Conservation (phyloP, 92 coral and sea anemone genomes). For the Phenganax subtilis region DNA sequence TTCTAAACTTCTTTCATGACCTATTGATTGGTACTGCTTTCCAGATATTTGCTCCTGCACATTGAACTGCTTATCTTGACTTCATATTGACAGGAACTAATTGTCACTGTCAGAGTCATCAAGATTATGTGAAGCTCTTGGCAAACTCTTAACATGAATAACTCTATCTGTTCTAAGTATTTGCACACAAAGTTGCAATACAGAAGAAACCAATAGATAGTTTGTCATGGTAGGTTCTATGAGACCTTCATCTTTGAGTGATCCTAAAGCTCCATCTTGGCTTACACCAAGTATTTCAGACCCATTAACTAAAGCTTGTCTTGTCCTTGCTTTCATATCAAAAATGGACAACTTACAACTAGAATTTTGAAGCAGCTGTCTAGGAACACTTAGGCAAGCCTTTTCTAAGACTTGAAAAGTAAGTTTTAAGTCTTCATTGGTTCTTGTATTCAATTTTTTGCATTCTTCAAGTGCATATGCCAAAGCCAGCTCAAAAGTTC, state of each 20-base stretch:
- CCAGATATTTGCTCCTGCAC: too few species aligned
- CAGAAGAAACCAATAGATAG: slow-evolving; percentile 48
- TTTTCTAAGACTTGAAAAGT: slow-evolving; percentile 63
- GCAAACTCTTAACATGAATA: slow-evolving; percentile 25
- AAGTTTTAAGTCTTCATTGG: slow-evolving; percentile 25
- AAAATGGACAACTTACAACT: neutral
- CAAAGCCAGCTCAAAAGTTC: slow-evolving; percentile 64
- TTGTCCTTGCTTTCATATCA: neutral
- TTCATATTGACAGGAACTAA: neutral
- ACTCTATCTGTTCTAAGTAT: slow-evolving; percentile 64
- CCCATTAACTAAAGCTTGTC: slow-evolving; percentile 1
- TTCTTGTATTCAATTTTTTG: slow-evolving; percentile 22
- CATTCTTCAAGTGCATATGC: slow-evolving; percentile 45
- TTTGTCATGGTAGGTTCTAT: slow-evolving; percentile 69
- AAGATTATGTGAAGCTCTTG: slow-evolving; percentile 1
- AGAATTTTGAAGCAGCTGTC: slow-evolving; percentile 59
- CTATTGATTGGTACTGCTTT: too few species aligned
- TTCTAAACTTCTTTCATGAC: neutral
- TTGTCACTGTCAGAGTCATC: slow-evolving; percentile 19
- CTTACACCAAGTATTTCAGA: neutral
- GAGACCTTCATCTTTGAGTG: slow-evolving; percentile 46
- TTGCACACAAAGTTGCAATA: slow-evolving; percentile 65
- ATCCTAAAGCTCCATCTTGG: slow-evolving; percentile 1
- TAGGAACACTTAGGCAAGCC: slow-evolving; percentile 62
- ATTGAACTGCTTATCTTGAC: too few species aligned